A percentile compares a stretch with the other conserved stretches of the same genome.
These are phyloP conservation scores for Grantiella picta DNA, from an alignment of 2,113 vertebrate genomes.

Conservation along the genomic window DNA sequence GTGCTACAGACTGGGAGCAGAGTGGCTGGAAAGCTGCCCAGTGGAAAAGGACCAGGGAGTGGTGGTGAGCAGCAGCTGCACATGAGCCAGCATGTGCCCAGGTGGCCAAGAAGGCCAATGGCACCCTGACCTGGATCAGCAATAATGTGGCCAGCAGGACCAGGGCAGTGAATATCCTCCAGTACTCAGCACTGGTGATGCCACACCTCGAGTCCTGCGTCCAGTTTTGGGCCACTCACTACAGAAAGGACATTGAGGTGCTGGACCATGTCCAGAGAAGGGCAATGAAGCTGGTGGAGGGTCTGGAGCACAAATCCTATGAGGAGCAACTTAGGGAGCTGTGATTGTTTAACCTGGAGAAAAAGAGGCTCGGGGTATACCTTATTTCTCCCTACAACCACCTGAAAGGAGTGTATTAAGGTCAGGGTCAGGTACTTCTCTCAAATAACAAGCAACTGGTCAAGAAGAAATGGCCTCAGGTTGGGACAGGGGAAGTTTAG, in stretches of 20 bases:
- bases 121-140: not conserved
- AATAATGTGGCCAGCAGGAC: not conserved
- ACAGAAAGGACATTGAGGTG: not conserved
- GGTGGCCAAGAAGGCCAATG: not conserved
- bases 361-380: not conserved
- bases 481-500: not conserved
- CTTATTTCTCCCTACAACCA: not conserved
- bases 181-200: rapidly evolving
- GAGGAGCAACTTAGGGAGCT: not conserved
- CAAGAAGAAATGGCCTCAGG: not conserved
- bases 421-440: not conserved
- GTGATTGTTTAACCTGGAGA: not conserved
- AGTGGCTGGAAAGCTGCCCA: not conserved
- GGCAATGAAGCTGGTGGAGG: not conserved
- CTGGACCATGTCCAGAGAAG: not conserved
- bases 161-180: not conserved
- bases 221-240: not conserved
- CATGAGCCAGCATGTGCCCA: rapidly evolving
- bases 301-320: not conserved
- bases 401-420: not conserved
- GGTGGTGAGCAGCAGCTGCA: not conserved
- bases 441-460: not conserved
- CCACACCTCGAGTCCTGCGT: not conserved
- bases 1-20: not conserved
- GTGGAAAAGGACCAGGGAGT: not conserved